Conservation (phyloP, 2,888 invertebrate species). For the Nysson spinosus region DNA sequence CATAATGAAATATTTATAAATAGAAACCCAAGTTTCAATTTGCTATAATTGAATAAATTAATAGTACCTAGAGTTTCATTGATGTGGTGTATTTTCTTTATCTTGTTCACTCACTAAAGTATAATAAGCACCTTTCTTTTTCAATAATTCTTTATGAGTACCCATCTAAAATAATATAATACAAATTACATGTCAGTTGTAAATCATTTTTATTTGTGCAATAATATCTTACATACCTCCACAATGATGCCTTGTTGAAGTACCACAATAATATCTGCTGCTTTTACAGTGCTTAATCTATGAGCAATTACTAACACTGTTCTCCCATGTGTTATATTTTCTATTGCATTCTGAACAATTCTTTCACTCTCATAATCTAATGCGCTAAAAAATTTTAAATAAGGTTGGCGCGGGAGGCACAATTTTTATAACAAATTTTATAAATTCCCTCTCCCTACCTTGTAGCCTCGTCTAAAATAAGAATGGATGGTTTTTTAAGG, state of each 20-base stretch:
- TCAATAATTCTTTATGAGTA: conserved; percentile 88
- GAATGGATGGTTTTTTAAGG: conserved; percentile 91
- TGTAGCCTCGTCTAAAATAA: conserved; percentile 96
- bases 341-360: conserved; percentile 92
- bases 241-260: conserved; percentile 89
- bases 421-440: neutral
- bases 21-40: no score
- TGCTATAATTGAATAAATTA: conserved; percentile 18
- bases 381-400: conserved; percentile 81
- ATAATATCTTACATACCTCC: conserved; percentile 82
- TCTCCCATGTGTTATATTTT: conserved; percentile 88
- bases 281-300: conserved; percentile 92
- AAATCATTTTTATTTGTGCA: conserved; percentile 16
- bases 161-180: conserved; percentile 82
- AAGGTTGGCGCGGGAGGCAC: no score
- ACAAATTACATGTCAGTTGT: conserved; percentile 8
- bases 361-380: conserved; percentile 95
- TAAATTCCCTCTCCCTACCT: conserved; percentile 79
- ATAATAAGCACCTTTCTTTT: conserved; percentile 90
- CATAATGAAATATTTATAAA: no score
- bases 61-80: conserved; percentile 6
- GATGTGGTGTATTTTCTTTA: conserved; percentile 72
- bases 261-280: conserved; percentile 95
- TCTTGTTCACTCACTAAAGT: conserved; percentile 89
- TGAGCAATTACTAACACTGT: conserved; percentile 98